Evolutionary conservation across 2,797 vertebrate species (phyloP).

Genomic region (Acipenser ruthenus): DNA sequence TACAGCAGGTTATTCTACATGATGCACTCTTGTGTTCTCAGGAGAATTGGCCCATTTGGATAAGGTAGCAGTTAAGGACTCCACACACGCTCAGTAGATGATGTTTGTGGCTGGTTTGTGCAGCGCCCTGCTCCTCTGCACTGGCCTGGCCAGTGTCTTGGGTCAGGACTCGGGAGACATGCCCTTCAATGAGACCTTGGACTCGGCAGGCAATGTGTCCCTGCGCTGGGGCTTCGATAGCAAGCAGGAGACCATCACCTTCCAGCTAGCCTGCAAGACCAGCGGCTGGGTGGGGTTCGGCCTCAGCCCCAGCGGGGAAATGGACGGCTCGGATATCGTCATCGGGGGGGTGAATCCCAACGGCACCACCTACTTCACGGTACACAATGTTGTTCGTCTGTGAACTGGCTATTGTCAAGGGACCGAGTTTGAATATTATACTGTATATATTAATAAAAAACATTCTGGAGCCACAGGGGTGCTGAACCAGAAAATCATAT

Average conservation of each 20-base stretch:
- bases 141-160: slow-evolving; percentile 17
- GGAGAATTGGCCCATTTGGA: too few relatives aligned
- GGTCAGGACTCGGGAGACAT: slow-evolving; percentile 27
- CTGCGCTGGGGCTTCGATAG: slow-evolving; percentile 60
- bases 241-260: slow-evolving; percentile 43
- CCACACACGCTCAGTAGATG: too few relatives aligned
- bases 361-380: slow-evolving; percentile 57
- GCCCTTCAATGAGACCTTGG: slow-evolving; percentile 54
- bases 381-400: slow-evolving; percentile 36
- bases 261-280: slow-evolving; percentile 54
- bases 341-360: slow-evolving; percentile 50
- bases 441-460: not conserved
- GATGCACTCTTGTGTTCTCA: too few relatives aligned
- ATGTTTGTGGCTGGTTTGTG: too few relatives aligned
- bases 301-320: slow-evolving; percentile 48
- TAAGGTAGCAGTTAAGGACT: too few relatives aligned
- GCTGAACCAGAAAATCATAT: too few relatives aligned
- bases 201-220: slow-evolving; percentile 32
- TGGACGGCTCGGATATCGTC: slow-evolving; percentile 56
- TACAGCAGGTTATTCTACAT: too few relatives aligned
- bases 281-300: slow-evolving; percentile 66
- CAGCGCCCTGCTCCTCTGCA: slow-evolving; percentile 20
- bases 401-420: not conserved
- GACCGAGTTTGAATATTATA: not conserved
- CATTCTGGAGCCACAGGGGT: too few relatives aligned